Conservation (phyloP, 1,140 invertebrate genomes). For the Formica selysi region DNA sequence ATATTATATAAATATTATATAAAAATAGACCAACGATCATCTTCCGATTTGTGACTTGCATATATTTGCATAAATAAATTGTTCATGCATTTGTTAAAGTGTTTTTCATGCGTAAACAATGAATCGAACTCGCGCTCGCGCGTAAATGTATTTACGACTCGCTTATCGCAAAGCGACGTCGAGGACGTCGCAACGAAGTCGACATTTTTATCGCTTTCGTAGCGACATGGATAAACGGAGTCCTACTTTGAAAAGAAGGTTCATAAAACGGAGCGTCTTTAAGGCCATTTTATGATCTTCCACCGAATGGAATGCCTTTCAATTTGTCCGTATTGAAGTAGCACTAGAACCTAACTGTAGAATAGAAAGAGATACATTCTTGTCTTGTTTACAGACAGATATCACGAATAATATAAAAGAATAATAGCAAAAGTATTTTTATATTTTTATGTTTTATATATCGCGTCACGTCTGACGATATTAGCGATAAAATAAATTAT, state of each 20-base stretch:
- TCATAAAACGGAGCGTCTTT: conserved; percentile 49
- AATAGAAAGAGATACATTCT: background rate
- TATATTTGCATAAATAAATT: background rate
- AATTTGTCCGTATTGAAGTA: conserved; percentile 26
- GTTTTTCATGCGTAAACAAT: background rate
- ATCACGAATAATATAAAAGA: background rate
- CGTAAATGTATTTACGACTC: conserved; percentile 35
- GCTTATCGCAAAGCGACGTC: conserved; percentile 34
- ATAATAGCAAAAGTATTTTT: background rate
- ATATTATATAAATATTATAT: too few species aligned
- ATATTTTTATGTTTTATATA: background rate
- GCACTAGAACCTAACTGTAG: background rate
- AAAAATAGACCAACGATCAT: too few species aligned
- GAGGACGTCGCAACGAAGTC: background rate
- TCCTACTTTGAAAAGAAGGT: conserved; percentile 40
- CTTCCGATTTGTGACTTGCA: background rate
- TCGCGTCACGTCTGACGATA: background rate
- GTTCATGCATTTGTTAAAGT: conserved; percentile 21
- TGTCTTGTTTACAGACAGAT: conserved; percentile 12
- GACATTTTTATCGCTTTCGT: conserved; percentile 52
- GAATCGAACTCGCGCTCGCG: conserved; percentile 11
- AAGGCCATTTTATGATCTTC: conserved; percentile 43
- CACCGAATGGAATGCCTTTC: background rate
- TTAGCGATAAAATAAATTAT: conserved; percentile 16
- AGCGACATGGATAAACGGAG: conserved; percentile 47